A percentile compares a stretch with the other conserved stretches of the same genome.
Evolutionary conservation across 2,113 vertebrate species (phyloP).

Genomic region (Passer domesticus): DNA sequence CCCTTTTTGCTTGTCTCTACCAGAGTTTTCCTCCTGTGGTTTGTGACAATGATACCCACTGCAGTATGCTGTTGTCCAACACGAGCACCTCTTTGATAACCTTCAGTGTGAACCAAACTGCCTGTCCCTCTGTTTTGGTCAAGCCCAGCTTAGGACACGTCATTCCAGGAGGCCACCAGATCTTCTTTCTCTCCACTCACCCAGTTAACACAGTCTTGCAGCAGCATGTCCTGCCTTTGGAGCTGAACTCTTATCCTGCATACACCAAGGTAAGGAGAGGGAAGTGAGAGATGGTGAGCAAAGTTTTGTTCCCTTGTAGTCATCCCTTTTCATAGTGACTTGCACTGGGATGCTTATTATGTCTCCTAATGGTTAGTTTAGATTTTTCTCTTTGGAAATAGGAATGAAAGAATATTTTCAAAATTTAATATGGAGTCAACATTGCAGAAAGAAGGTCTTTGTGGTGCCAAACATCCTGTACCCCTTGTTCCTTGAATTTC

Average conservation of each 20-base stretch:
- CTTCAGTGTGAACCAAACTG: conserved; percentile 73
- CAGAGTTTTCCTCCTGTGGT: conserved; percentile 85
- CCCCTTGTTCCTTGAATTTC: background rate
- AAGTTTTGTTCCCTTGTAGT: background rate
- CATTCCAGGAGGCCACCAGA: conserved; percentile 80
- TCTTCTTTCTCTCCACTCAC: conserved; percentile 80
- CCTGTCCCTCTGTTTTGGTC: conserved; percentile 69
- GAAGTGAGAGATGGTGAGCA: background rate
- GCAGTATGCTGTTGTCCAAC: conserved; percentile 84
- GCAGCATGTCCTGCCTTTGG: conserved; percentile 75
- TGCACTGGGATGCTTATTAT: background rate
- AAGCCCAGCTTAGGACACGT: conserved; percentile 81
- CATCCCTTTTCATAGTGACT: background rate
- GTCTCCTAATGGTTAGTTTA: background rate
- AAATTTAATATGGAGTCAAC: background rate
- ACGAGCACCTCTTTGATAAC: conserved; percentile 74
- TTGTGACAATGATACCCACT: conserved; percentile 64
- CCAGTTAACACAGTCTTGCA: conserved; percentile 69
- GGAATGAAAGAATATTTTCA: background rate
- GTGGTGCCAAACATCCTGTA: background rate
- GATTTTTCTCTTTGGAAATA: background rate
- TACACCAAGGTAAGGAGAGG: conserved; percentile 80
- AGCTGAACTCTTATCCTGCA: conserved; percentile 81
- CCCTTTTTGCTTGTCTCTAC: background rate
- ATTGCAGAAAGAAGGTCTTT: background rate